phyloP scores from a whole-genome alignment of 2,113 vertebrate species.

The Tympanuchus pallidicinctus region DNA sequence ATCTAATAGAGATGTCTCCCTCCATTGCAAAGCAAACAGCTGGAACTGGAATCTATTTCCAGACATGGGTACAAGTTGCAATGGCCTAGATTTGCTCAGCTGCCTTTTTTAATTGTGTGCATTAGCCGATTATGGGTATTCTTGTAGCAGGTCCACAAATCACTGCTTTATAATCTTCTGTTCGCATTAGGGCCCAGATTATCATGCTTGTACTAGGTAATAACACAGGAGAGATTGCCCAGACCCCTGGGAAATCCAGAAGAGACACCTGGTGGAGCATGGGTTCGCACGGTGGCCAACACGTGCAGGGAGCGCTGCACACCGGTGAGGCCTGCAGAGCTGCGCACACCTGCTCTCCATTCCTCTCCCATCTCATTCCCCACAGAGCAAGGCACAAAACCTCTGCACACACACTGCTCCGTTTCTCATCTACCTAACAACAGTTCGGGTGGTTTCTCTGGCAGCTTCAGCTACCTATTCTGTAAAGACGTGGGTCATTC shows the following conservation, averaged over 20 bases:
- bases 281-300: rapidly evolving
- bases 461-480: not conserved
- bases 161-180: slow-evolving; percentile 46
- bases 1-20: not conserved
- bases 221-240: slow-evolving; percentile 23
- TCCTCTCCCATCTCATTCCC: not conserved
- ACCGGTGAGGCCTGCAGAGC: not conserved
- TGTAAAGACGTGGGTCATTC: not conserved
- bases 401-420: rapidly evolving
- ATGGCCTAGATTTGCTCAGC: not conserved
- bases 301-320: not conserved
- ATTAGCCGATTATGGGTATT: slow-evolving; percentile 30
- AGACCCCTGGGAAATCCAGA: slow-evolving; percentile 14
- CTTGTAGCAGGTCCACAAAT: slow-evolving; percentile 10
- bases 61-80: not conserved
- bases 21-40: not conserved
- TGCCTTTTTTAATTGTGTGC: slow-evolving; percentile 31
- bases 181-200: slow-evolving; percentile 14
- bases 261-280: not conserved
- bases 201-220: slow-evolving; percentile 38
- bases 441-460: not conserved
- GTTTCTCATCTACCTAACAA: not conserved
- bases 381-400: not conserved
- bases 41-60: not conserved
- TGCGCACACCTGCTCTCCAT: not conserved